A percentile compares a stretch with the other conserved stretches of the same genome.
Conservation (phyloP, 2,113 vertebrate species). For the Sigmodon hispidus region DNA sequence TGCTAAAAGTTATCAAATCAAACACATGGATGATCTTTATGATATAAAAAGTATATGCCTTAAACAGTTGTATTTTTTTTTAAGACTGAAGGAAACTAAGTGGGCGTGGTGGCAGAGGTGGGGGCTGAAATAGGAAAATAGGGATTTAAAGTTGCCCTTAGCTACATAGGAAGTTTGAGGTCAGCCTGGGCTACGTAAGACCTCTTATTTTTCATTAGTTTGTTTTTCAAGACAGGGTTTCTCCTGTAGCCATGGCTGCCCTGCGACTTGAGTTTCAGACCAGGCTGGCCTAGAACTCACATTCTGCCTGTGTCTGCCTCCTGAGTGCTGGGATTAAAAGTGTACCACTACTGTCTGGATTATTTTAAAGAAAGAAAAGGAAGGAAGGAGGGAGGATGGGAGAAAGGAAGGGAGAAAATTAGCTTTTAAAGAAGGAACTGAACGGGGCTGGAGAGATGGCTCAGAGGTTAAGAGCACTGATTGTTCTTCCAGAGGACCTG, state of each 20-base stretch:
- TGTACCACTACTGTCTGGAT: fast-evolving
- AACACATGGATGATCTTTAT: neutral
- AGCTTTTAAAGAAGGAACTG: too few species aligned
- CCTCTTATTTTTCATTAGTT: neutral
- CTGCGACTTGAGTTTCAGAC: neutral
- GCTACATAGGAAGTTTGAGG: neutral
- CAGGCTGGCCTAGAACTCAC: neutral
- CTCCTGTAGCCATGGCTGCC: neutral
- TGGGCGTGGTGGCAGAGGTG: neutral
- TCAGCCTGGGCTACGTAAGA: neutral
- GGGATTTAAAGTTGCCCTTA: neutral
- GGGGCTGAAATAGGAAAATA: neutral
- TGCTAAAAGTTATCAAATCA: neutral
- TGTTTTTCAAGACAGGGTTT: neutral
- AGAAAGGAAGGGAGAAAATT: neutral
- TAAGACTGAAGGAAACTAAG: neutral
- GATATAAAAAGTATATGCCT: neutral
- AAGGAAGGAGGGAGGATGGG: neutral
- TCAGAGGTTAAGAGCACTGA: too few species aligned
- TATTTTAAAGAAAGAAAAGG: neutral
- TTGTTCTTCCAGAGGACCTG: too few species aligned
- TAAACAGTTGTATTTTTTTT: neutral
- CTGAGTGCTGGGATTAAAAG: neutral
- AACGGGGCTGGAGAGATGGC: too few species aligned
- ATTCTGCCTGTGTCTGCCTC: neutral